Evolutionary conservation across 2,797 vertebrate species (phyloP).

Genomic region (Coregonus sp.): DNA sequence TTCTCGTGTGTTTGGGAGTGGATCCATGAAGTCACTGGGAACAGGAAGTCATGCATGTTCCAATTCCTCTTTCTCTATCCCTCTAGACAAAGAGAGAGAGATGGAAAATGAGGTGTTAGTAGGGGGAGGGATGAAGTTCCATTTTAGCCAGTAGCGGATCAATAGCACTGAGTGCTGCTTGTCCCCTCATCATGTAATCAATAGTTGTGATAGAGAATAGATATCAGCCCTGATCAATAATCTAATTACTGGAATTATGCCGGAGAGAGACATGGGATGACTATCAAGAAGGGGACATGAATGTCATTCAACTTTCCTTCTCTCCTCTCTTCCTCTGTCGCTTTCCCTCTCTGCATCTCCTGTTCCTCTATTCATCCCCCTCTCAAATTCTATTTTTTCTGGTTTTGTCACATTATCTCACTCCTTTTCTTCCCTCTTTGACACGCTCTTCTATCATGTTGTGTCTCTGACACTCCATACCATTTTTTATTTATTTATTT

Average conservation of each 20-base stretch:
- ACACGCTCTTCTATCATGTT: background rate
- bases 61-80: background rate
- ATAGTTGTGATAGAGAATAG: constrained; percentile 29
- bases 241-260: constrained; percentile 50
- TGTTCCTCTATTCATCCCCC: background rate
- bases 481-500: background rate
- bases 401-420: background rate
- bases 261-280: background rate
- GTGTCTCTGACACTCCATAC: background rate
- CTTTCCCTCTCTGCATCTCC: background rate
- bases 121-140: background rate
- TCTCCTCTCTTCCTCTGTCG: background rate
- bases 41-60: background rate
- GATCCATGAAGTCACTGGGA: background rate
- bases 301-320: background rate
- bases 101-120: background rate
- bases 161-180: constrained; percentile 51
- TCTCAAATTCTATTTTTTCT: background rate
- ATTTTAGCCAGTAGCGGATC: constrained; percentile 36
- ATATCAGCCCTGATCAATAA: constrained; percentile 45
- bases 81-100: background rate
- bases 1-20: background rate
- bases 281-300: background rate
- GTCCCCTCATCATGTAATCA: constrained; percentile 35
- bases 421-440: background rate